Evolutionary conservation across 2,113 vertebrate species (phyloP), one percentile per base, ranked within the genome.

Genomic region (Myotis yumanensis): DNA sequence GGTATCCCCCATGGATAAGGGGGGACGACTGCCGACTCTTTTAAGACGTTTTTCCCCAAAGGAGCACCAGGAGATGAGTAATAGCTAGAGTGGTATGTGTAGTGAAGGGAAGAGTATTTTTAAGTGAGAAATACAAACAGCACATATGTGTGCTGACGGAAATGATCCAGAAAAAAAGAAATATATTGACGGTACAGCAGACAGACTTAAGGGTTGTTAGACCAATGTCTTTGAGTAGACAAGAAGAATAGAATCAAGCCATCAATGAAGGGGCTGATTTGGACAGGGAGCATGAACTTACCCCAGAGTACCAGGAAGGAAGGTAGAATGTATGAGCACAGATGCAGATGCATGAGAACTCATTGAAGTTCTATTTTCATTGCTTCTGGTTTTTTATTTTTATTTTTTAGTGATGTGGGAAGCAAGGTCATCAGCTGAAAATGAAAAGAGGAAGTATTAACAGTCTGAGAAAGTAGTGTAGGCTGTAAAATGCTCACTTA

Each of bases 111-210:
- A 11, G 73, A 51, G 32, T 59, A 10, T 80, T 68, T 90, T 89
- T 87, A 51, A 59, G 23, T 68, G 52, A 40, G 5, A 40, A 81
- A 77, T 69, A 76, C 75, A 93, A 90, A 80, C 0, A 59, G 40
- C 8, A 11, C 48, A 5, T 1, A 0, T 86, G 16, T 72, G 37
- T 84, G 37, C 64, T 69, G n/a, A 76, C 69, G 35, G 77, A 92
- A 92, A 83, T 37, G 10, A 86, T 35, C 51, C 79, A 83, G 32
- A 46, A 93, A 87, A 86, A 82, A 73, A 95, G 4, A 93, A 37
- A 35, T 20, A 43, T 17, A 15, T 54, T 35, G 62, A 85, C 16
- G 32, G 40, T 57, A 11, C 14, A 28, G 46, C 28, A 52, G 51
- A 25, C 9, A 43, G 32, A 37, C 17, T 5, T 87, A 86, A 76